A percentile compares a stretch with the other conserved stretches of the same genome.
phyloP scores from a whole-genome alignment of 2,888 invertebrate species.

The Pristionchus japonicus region DNA sequence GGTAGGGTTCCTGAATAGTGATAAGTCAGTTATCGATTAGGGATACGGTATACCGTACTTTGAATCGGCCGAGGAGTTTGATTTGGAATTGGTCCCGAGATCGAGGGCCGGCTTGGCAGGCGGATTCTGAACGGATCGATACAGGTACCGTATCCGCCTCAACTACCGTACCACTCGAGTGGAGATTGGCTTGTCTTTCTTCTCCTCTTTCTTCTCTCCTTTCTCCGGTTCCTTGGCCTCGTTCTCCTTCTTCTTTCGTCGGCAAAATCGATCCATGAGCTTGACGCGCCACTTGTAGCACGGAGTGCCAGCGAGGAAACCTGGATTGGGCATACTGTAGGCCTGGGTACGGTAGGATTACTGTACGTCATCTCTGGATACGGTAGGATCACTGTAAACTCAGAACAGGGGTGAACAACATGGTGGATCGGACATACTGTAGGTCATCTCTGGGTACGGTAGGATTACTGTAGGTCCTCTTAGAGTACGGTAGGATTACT shows the following conservation, averaged over 20 bases:
- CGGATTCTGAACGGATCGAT: background rate
- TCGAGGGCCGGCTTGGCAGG: background rate
- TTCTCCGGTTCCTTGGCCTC: background rate
- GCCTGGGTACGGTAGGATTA: too few relatives aligned
- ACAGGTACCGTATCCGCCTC: background rate
- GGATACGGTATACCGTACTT: background rate
- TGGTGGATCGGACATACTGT: too few relatives aligned
- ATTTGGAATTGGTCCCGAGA: background rate
- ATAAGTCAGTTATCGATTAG: background rate
- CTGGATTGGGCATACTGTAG: too few relatives aligned
- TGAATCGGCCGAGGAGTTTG: background rate
- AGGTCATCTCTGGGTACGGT: too few relatives aligned
- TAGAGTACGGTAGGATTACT: too few relatives aligned
- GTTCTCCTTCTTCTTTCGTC: background rate
- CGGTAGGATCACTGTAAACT: too few relatives aligned
- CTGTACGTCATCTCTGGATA: too few relatives aligned
- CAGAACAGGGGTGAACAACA: too few relatives aligned
- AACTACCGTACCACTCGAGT: background rate
- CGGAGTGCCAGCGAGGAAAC: too few relatives aligned
- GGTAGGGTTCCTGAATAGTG: background rate
- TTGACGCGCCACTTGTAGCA: too few relatives aligned
- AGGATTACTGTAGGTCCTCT: too few relatives aligned
- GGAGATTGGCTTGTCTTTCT: background rate
- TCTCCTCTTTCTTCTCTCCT: background rate
- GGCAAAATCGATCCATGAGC: background rate